Base-by-base conservation (phyloP, 2,888 invertebrate species). In the Anticlea derivata region DNA sequence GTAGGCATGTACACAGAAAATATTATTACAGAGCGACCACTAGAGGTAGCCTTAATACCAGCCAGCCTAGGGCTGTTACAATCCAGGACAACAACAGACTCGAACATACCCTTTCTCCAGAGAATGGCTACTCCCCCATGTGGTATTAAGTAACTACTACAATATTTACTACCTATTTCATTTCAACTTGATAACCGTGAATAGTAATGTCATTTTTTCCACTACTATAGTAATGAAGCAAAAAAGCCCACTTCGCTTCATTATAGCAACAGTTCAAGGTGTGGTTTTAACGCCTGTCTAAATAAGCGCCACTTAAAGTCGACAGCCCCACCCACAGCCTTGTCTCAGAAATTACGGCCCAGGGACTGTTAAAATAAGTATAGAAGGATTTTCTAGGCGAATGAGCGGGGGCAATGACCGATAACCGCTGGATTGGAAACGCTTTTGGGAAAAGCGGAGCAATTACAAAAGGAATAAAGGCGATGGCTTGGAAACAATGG, bases 281-380 rank as follows among this genome's bases (percentile, higher is more conserved):
- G 50, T 60, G 52, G 44, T 50, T 50, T 63, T 47, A 50, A 31
- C 50, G 48, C 44, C 49, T 57, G 54, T 52, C 61, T 47, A 54
- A 56, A 43, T 51, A 54, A 48, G 48, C 49, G 41, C 50, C 52
- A 50, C 40, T 53, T 50, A 53, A 50, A 56, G 59, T 50, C 55
- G 49, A 50, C 44, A 29, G 46, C 41, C 43, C 37, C 59, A 41
- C 63, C 58, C 50, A 56, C 49, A 20, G 10, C 27, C 22, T 26
- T 40, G 47, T 46, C 50, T 46, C 30, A 49, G 29, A 48, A 46
- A 44, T 57, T 2, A 17, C 17, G 34, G 29, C 38, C 38, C 49
- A 41, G 51, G 49, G 47, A 51, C 56, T 55, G 52, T 50, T 41
- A 51, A 50, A 55, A 56, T 60, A 60, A 60, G 58, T 8, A 38